Conservation (phyloP, 2,113 vertebrate species). For the Athene cunicularia region DNA sequence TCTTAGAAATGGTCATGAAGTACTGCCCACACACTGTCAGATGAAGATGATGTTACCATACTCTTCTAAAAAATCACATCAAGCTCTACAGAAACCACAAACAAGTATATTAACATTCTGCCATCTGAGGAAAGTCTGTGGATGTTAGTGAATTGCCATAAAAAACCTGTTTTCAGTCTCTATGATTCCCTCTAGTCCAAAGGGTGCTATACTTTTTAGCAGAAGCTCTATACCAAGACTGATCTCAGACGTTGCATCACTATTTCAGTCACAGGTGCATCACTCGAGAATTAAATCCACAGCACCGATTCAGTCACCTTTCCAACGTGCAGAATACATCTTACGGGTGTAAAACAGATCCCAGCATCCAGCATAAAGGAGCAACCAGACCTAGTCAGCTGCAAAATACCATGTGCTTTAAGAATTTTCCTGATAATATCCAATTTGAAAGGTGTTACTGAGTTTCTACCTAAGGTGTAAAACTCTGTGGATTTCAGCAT, state of each 20-base stretch:
- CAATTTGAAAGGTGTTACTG: background rate
- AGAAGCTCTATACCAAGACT: background rate
- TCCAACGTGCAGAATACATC: background rate
- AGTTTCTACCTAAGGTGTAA: fast-evolving
- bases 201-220: background rate
- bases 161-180: background rate
- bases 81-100: slow-evolving; percentile 21
- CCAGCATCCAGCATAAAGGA: background rate
- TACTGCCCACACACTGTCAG: background rate
- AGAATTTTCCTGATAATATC: background rate
- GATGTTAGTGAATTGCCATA: background rate
- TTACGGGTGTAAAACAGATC: background rate
- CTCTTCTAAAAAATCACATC: slow-evolving; percentile 31
- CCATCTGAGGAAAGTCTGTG: background rate
- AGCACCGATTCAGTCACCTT: background rate
- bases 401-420: background rate
- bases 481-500: background rate
- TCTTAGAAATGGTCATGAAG: slow-evolving; percentile 10
- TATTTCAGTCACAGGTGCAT: background rate
- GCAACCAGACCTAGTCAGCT: background rate
- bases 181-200: background rate
- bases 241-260: background rate
- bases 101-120: background rate
- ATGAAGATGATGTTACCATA: slow-evolving; percentile 7
- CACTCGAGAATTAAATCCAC: background rate